Evolutionary conservation across 2,888 invertebrate species (phyloP).

Genomic region (Ypsolopha sequella): DNA sequence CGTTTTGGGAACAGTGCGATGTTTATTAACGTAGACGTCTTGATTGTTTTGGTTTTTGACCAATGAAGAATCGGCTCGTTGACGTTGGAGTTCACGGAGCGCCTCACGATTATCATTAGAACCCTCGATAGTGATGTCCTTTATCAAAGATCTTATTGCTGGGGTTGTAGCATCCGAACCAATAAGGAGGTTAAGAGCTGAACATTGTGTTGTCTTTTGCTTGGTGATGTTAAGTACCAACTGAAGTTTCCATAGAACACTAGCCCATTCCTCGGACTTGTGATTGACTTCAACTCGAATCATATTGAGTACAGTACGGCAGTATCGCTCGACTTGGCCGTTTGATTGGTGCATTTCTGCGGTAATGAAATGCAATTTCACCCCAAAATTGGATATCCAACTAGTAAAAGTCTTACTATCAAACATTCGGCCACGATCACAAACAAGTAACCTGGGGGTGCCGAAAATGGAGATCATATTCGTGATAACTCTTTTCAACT

Average conservation of each 20-base stretch:
- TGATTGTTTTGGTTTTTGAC: neutral
- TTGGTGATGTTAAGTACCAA: slow-evolving; percentile 1
- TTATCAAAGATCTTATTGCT: neutral
- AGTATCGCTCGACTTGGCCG: slow-evolving; percentile 3
- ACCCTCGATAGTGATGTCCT: neutral
- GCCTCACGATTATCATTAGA: neutral
- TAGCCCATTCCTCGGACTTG: neutral
- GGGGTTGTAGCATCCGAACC: neutral
- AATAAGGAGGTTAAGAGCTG: neutral
- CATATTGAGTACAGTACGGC: slow-evolving; percentile 4
- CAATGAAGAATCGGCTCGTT: neutral
- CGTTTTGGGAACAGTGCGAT: neutral
- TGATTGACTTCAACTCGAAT: neutral
- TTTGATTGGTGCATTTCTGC: slow-evolving; percentile 1
- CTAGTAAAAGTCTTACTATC: neutral
- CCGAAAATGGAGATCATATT: slow-evolving; percentile 3
- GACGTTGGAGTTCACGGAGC: neutral
- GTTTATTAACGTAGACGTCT: neutral
- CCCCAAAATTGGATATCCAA: neutral
- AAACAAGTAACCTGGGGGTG: slow-evolving; percentile 2
- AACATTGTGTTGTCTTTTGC: neutral
- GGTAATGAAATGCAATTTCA: neutral
- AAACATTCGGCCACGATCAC: slow-evolving; percentile 7
- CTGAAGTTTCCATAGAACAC: slow-evolving; percentile 6
- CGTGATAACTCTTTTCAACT: neutral